Base-by-base conservation (phyloP, 37 sponge, comb jelly and placozoan species). In the Spongilla lacustris region DNA sequence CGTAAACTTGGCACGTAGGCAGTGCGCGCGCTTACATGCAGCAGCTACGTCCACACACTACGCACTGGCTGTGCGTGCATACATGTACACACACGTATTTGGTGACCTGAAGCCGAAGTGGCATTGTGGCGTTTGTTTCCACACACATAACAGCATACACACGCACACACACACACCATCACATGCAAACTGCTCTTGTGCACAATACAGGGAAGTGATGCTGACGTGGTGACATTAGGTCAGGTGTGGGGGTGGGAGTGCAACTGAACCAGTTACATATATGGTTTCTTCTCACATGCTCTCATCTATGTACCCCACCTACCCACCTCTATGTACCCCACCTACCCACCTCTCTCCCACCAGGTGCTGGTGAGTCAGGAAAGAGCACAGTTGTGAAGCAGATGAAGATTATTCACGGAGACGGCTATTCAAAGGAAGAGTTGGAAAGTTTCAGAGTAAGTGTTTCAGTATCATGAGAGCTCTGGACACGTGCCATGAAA, bases 381-480 rank as follows among this genome's bases (percentile, higher is more conserved):
- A 98, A 98, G 86, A 98, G 99, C 50, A 98, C 99, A 23, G 87
- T 98, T 28, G 99, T 98, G 48, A 96, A 96, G 68, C 99, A 98
- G 87, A 98, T 98, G 99, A 98, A 98, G 87, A 98, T 98, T 41
- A 98, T 98, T 50, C 97, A 98, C 71, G 93, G 99, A 66, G 95
- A 96, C 81, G 99, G 99, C 5, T 98, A 95, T 80, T 80, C 87
- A 0, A 46, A 82, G 19, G 68, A 88, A 50, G 99, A 96, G 72
- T 84, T 96, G 71, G 86, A 82, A 17, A 89, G 87, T 68, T 96
- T 92, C 76, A 90, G 80, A 81, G 97, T 98, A 58, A 89, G 89
- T 48, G 5, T 17, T 24, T 50, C 26, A 29, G 27, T 24, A 36
- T 0, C 9, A 12, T 36, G 34, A 21, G 14, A 4, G 37, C 9